Evolutionary conservation across 2,797 vertebrate species (phyloP).

Genomic region (Rhyacichthys aspro): DNA sequence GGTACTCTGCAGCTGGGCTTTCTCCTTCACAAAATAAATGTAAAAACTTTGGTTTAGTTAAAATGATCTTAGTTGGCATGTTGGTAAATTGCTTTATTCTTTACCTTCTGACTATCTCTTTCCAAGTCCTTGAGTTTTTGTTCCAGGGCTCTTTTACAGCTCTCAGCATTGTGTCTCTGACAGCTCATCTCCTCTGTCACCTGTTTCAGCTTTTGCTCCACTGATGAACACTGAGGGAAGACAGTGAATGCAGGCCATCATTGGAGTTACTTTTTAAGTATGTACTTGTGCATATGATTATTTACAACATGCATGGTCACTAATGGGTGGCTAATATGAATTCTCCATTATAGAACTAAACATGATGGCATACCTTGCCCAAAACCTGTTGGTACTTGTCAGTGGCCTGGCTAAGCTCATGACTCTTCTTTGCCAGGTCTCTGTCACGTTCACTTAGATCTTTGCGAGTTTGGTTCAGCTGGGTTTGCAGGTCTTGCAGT

Average conservation of each 20-base stretch:
- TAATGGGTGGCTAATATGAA: background rate
- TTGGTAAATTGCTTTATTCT: background rate
- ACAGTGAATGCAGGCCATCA: background rate
- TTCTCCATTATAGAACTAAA: background rate
- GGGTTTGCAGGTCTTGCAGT: conserved; percentile 83
- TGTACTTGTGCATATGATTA: too few relatives aligned
- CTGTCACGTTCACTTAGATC: conserved; percentile 87
- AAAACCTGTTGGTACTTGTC: conserved; percentile 81
- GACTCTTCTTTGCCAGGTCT: conserved; percentile 80
- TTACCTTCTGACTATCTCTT: conserved; percentile 88
- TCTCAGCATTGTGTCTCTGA: conserved; percentile 93
- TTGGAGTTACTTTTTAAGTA: too few relatives aligned
- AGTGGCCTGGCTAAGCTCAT: conserved; percentile 82
- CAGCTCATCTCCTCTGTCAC: conserved; percentile 89
- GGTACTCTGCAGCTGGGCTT: conserved; percentile 81
- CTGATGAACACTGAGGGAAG: conserved; percentile 73
- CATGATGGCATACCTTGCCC: conserved; percentile 77
- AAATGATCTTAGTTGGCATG: background rate
- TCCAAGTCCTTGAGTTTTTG: conserved; percentile 91
- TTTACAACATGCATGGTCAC: too few relatives aligned
- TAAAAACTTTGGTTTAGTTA: background rate
- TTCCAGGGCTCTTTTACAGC: conserved; percentile 81
- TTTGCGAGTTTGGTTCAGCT: conserved; percentile 80
- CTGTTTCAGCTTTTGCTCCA: conserved; percentile 90
- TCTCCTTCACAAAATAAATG: conserved; percentile 77